These are phyloP conservation scores for Phalloptychus januarius DNA, from an alignment of 2,797 vertebrate species.

Conservation along the genomic window DNA sequence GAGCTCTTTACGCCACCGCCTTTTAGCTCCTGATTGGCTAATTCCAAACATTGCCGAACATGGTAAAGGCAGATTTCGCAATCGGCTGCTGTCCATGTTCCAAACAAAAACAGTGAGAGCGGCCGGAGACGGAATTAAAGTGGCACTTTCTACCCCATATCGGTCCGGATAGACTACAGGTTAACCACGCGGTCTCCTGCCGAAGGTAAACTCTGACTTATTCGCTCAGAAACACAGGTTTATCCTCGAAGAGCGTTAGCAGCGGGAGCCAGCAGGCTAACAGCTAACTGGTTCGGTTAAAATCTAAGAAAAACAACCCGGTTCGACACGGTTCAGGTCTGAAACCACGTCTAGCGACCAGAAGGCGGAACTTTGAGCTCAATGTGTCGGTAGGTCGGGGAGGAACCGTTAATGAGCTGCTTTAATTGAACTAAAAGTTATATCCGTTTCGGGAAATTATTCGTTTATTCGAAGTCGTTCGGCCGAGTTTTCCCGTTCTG, in stretches of 20 bases:
- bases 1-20: background rate
- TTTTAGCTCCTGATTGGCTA: conserved; percentile 65
- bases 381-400: accelerated
- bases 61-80: conserved; percentile 84
- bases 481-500: background rate
- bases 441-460: conserved; percentile 28
- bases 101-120: conserved; percentile 83
- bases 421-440: conserved; percentile 26
- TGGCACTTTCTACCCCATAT: conserved; percentile 24
- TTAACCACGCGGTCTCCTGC: conserved; percentile 12
- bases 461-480: background rate
- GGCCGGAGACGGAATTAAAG: conserved; percentile 44
- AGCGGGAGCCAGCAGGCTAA: conserved; percentile 43
- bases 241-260: conserved; percentile 38
- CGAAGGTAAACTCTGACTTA: conserved; percentile 67
- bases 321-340: background rate
- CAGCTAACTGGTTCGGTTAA: conserved; percentile 39
- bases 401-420: background rate
- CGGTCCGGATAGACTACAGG: conserved; percentile 28
- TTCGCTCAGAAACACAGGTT: background rate
- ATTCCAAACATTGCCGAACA: conserved; percentile 75
- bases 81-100: conserved; percentile 75
- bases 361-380: accelerated
- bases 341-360: accelerated
- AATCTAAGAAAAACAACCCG: background rate